These are phyloP conservation scores for Eugnorisma glareosa DNA, from an alignment of 2,888 invertebrate genomes.

Conservation along the genomic window DNA sequence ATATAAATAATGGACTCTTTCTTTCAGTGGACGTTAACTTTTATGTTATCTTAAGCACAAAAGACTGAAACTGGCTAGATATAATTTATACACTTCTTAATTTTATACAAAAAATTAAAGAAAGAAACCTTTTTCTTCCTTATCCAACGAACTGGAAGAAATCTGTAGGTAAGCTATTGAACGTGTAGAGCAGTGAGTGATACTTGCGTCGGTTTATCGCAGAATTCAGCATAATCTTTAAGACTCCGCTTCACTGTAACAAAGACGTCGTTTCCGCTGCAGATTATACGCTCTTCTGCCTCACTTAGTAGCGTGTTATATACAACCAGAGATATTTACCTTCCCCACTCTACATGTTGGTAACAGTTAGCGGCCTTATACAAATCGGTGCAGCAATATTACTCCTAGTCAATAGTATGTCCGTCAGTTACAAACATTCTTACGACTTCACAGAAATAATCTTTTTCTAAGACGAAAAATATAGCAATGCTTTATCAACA, in stretches of 20 bases:
- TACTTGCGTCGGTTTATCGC: constrained; percentile 68
- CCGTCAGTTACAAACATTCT: background rate
- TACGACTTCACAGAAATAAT: background rate
- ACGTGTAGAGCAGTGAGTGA: constrained; percentile 53
- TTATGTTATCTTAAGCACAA: constrained; percentile 48
- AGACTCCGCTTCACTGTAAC: constrained; percentile 71
- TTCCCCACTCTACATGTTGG: background rate
- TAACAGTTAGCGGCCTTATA: background rate
- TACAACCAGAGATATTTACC: constrained; percentile 53
- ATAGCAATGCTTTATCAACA: background rate
- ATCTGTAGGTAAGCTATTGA: constrained; percentile 47
- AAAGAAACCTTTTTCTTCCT: constrained; percentile 41
- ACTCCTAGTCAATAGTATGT: background rate
- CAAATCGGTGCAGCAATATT: background rate
- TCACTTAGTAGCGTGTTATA: constrained; percentile 52
- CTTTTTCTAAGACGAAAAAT: background rate
- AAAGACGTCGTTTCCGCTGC: constrained; percentile 72
- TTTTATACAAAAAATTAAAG: constrained; percentile 41
- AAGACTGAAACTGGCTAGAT: constrained; percentile 36
- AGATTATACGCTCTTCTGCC: constrained; percentile 70
- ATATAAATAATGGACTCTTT: constrained; percentile 51
- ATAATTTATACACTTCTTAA: constrained; percentile 48
- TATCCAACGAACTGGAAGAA: constrained; percentile 35
- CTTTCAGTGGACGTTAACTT: constrained; percentile 41
- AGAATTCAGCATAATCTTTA: constrained; percentile 74